phyloP scores from a whole-genome alignment of 2,888 invertebrate species.

The Digitonthophagus gazella region DNA sequence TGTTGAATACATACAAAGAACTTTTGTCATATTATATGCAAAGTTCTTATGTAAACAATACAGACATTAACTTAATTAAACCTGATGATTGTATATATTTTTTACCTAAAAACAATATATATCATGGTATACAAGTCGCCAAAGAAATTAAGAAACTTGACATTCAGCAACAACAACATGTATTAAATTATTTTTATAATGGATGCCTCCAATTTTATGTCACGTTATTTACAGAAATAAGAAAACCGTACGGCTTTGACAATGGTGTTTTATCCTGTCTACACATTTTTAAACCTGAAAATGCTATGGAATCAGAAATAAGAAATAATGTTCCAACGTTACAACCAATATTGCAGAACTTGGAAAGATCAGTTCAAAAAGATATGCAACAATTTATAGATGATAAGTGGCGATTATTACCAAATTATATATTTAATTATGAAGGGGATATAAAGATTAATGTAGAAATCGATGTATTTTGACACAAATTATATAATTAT shows the following conservation, averaged over 20 bases:
- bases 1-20: constrained; percentile 16
- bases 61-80: constrained; percentile 1
- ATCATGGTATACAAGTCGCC: neutral
- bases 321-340: neutral
- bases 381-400: neutral
- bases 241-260: neutral
- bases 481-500: constrained; percentile 7
- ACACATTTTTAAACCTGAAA: constrained; percentile 17
- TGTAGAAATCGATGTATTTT: constrained; percentile 1
- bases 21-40: constrained; percentile 19
- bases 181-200: neutral
- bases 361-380: neutral
- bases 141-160: neutral
- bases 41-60: constrained; percentile 14
- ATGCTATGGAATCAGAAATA: neutral
- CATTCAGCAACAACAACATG: neutral
- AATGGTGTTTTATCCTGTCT: neutral
- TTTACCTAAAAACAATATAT: neutral
- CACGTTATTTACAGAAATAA: neutral
- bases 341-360: neutral
- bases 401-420: neutral
- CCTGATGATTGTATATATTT: neutral
- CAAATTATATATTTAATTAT: neutral
- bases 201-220: neutral
- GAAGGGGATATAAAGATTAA: neutral